phyloP scores from a whole-genome alignment of 2,888 invertebrate genomes.

The Aspidiotus destructor region DNA sequence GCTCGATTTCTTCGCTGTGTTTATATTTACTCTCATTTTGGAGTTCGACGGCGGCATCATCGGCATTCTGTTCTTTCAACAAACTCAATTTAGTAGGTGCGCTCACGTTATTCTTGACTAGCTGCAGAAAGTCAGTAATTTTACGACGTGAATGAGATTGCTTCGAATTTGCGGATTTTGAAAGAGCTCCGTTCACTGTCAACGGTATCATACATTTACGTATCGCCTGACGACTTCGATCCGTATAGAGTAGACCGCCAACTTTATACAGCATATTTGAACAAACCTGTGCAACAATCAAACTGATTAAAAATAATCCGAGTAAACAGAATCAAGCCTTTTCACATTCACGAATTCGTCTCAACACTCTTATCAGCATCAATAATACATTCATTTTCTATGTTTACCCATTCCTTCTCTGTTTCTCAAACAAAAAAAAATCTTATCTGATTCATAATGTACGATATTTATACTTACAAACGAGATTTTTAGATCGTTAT shows the following conservation, averaged over 20 bases:
- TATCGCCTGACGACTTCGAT: slow-evolving; percentile 26
- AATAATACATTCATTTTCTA: no score
- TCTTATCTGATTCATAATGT: neutral
- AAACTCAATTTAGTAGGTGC: slow-evolving; percentile 11
- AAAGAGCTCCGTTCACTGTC: neutral
- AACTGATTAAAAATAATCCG: neutral
- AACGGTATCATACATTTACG: slow-evolving; percentile 26
- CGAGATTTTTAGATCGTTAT: slow-evolving; percentile 23
- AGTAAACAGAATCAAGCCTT: neutral
- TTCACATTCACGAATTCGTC: neutral
- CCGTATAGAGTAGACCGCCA: slow-evolving; percentile 23
- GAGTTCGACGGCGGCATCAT: slow-evolving; percentile 5
- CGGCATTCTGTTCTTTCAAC: slow-evolving; percentile 16
- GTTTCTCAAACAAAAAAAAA: no score
- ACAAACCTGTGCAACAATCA: slow-evolving; percentile 9
- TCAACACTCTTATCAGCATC: no score
- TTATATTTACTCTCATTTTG: slow-evolving; percentile 12
- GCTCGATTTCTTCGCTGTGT: slow-evolving; percentile 20
- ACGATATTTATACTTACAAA: slow-evolving; percentile 21
- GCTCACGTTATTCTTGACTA: neutral
- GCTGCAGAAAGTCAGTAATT: slow-evolving; percentile 18
- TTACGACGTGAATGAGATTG: slow-evolving; percentile 5
- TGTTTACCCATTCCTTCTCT: no score
- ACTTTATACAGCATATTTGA: slow-evolving; percentile 28
- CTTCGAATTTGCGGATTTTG: neutral